These are phyloP conservation scores for Nudaria mundana DNA, from an alignment of 2,888 invertebrate species.

Conservation along the genomic window DNA sequence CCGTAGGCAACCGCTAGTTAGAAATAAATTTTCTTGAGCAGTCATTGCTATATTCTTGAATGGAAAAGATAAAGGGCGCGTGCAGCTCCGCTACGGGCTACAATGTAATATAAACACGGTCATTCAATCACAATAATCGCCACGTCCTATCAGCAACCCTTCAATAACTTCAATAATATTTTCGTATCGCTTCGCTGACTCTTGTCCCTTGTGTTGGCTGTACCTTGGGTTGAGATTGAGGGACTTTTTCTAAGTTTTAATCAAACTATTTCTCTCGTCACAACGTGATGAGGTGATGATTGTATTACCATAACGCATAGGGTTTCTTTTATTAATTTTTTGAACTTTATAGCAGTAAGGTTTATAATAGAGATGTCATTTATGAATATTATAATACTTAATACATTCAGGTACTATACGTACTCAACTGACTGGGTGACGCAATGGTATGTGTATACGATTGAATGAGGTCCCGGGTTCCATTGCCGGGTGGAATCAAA, in stretches of 20 bases:
- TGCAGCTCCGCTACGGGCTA: constrained; percentile 3
- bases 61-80: constrained; percentile 2
- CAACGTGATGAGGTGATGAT: constrained; percentile 41
- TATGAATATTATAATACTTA: too few species aligned
- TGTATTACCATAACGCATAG: constrained; percentile 48
- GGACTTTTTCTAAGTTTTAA: constrained; percentile 57
- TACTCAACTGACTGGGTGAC: too few species aligned
- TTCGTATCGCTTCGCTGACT: constrained; percentile 23
- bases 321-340: constrained; percentile 42
- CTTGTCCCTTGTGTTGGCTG: constrained; percentile 11
- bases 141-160: constrained; percentile 27
- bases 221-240: constrained; percentile 10
- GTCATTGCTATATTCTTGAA: too few species aligned
- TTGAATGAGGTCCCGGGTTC: too few species aligned
- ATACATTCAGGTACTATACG: too few species aligned
- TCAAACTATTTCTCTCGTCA: constrained; percentile 51
- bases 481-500: too few species aligned
- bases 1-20: too few species aligned
- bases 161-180: constrained; percentile 35
- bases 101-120: constrained; percentile 19
- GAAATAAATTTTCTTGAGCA: too few species aligned
- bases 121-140: constrained; percentile 35
- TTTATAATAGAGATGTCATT: not conserved
- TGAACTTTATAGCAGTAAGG: constrained; percentile 29
- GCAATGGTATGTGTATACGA: too few species aligned